Percentiles rank a stretch among this genome's conserved stretches.
Evolutionary conservation across 2,888 invertebrate genomes (phyloP).

Genomic region (Heteromyza rotundicornis): DNA sequence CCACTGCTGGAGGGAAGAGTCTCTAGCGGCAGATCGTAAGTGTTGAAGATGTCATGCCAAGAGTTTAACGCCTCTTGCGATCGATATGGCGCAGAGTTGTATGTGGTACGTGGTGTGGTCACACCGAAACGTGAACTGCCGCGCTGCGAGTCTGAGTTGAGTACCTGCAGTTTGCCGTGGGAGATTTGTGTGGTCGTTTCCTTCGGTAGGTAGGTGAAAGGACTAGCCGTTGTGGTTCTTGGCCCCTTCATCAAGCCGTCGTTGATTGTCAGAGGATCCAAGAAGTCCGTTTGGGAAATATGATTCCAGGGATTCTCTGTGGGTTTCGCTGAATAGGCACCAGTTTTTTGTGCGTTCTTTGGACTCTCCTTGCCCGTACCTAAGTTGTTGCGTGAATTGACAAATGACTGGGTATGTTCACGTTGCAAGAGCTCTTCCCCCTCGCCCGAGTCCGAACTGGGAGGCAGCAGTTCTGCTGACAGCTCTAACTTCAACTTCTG

Average conservation of each 20-base stretch:
- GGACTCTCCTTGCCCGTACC: conserved; percentile 10
- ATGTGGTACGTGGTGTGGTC: neutral
- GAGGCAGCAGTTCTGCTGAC: conserved; percentile 62
- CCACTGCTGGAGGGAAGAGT: conserved; percentile 69
- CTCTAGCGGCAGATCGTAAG: conserved; percentile 65
- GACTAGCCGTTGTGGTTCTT: conserved; percentile 53
- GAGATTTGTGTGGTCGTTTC: conserved; percentile 43
- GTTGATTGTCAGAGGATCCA: conserved; percentile 77
- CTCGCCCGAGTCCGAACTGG: conserved; percentile 60
- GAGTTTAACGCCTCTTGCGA: conserved; percentile 33
- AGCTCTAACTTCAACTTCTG: conserved; percentile 41
- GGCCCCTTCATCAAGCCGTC: conserved; percentile 67
- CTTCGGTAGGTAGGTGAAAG: conserved; percentile 54
- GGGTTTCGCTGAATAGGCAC: conserved; percentile 36
- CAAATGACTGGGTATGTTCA: conserved; percentile 74
- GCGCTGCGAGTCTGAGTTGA: conserved; percentile 7
- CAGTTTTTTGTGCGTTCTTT: conserved; percentile 26
- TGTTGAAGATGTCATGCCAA: conserved; percentile 63
- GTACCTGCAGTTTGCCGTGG: conserved; percentile 10
- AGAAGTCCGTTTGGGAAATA: conserved; percentile 69
- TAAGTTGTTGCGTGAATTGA: conserved; percentile 65
- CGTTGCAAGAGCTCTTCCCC: conserved; percentile 71
- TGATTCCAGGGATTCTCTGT: conserved; percentile 62
- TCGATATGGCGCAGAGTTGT: conserved; percentile 11
- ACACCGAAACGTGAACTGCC: neutral